Evolutionary conservation across 2,888 invertebrate species (phyloP).

Genomic region (Protophormia terraenovae): DNA sequence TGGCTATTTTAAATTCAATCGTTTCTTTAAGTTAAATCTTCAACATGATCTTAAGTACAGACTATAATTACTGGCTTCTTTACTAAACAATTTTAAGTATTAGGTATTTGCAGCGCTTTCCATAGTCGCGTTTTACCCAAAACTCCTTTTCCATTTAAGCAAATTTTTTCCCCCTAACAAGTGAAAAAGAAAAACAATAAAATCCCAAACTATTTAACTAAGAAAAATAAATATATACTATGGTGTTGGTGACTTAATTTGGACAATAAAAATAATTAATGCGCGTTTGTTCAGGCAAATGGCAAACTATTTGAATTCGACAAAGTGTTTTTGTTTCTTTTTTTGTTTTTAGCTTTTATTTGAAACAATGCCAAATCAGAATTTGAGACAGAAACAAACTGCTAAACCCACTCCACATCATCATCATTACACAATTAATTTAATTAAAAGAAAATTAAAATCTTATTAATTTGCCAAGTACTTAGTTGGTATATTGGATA

Average conservation of each 20-base stretch:
- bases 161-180: not conserved
- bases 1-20: too few species aligned
- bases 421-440: not conserved
- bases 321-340: not conserved
- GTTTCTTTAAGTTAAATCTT: too few species aligned
- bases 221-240: not conserved
- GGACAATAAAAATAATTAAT: slow-evolving; percentile 10
- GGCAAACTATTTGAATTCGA: not conserved
- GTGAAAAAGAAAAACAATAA: too few species aligned
- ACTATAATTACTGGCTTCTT: too few species aligned
- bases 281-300: not conserved
- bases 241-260: not conserved
- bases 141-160: not conserved
- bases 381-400: not conserved
- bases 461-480: not conserved
- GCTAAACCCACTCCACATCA: not conserved
- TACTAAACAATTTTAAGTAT: too few species aligned
- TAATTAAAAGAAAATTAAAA: not conserved
- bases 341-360: not conserved
- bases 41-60: too few species aligned
- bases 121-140: not conserved
- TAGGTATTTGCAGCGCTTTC: too few species aligned
- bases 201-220: not conserved
- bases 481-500: not conserved
- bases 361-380: not conserved